Conservation (phyloP, 2,113 vertebrate genomes). For the Vimba vimba region DNA sequence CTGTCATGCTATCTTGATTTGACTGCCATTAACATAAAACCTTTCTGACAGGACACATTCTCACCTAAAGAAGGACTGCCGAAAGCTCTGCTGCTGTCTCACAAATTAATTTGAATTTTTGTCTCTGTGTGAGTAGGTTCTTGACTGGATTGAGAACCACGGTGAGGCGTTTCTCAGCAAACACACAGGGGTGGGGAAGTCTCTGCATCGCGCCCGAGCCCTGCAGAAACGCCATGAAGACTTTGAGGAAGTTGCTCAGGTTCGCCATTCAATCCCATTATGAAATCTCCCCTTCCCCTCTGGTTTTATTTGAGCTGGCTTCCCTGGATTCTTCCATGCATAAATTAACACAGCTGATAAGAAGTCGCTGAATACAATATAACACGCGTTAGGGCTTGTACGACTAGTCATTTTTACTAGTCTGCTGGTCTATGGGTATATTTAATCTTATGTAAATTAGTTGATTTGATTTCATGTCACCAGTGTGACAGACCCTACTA, state of each 20-base stretch:
- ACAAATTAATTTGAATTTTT: slow-evolving; percentile 24
- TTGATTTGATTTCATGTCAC: background rate
- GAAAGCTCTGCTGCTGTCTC: background rate
- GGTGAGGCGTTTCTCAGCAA: slow-evolving; percentile 99
- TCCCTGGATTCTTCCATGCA: background rate
- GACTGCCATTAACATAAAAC: slow-evolving; percentile 21
- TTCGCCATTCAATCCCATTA: slow-evolving; percentile 59
- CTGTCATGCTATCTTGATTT: background rate
- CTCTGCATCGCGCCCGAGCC: slow-evolving; percentile 94
- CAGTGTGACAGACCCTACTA: background rate
- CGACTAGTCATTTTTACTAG: background rate
- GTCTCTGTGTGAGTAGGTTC: slow-evolving; percentile 78
- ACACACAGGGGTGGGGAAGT: slow-evolving; percentile 97
- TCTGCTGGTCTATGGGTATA: background rate
- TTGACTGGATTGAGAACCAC: slow-evolving; percentile 99
- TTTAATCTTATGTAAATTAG: background rate
- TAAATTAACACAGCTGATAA: background rate
- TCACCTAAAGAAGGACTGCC: background rate
- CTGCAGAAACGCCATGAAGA: slow-evolving; percentile 98
- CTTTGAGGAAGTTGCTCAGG: slow-evolving; percentile 99
- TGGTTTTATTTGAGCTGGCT: background rate
- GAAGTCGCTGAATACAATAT: too few species aligned
- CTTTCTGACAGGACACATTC: slow-evolving; percentile 38
- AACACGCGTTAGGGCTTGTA: background rate
- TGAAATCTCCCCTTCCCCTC: background rate